Evolutionary conservation across 2,797 vertebrate genomes (phyloP), one percentile per base, ranked within the genome.

Genomic region (Meda fulgida): DNA sequence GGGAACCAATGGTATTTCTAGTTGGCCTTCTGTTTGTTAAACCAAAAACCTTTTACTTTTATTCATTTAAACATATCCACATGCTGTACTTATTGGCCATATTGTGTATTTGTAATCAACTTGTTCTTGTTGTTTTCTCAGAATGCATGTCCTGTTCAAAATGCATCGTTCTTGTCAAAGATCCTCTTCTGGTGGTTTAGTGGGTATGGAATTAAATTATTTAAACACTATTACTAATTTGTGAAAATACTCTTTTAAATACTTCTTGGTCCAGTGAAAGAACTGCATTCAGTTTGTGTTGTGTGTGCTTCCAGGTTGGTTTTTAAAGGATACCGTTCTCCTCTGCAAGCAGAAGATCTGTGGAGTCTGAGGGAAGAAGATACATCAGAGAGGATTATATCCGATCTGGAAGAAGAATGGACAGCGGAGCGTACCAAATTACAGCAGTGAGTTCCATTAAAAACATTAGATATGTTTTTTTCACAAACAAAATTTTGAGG

Each of bases 161-260:
- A 96, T 89, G 96, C 96, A 63, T 97, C 96, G 79, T 98, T 98
- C 92, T 94, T 97, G 90, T 98, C 97, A 87, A 97, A 96, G 93
- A 96, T 96, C 75, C 96, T 96, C 84, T 99, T 98, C 94, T 99
- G 97, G 97, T 99, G 98, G 98, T 96, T 98, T 89, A 97, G 94
- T 85, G 94, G 97, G 98, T 99, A 96, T 96, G 97, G 88, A 91
- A 90, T 90, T 91, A 90, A 87, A 66, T 66, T 0, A 21, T 29
- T 43, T 63, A n/a, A 81, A 40, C 55, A 4, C 48, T 7, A 71
- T 63, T 43, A 40, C 36, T 21, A 51, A 34, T 79, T 46, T 43
- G 14, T 21, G 16, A 65, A 31, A 63, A 21, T 14, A 53, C 46
- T 80, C 14, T 66, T 69, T 38, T 23, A 73, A 72, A 76, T 55